Conservation (phyloP, 2,888 invertebrate species). For the Exephanes ischioxanthus region DNA sequence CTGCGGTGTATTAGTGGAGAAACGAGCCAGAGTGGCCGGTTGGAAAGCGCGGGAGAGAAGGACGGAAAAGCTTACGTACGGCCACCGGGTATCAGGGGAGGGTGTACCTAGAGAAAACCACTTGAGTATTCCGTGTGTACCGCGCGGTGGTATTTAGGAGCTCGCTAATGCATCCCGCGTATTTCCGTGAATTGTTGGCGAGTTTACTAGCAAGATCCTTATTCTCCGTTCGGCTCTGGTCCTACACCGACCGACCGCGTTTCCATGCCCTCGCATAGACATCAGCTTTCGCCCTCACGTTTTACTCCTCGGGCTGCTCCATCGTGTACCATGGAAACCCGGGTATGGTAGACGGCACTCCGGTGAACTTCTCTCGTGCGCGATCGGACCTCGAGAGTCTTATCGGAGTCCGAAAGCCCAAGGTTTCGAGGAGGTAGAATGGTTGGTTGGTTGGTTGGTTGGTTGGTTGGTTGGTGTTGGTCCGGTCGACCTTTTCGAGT, state of each 20-base stretch:
- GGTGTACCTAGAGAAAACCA: conserved; percentile 64
- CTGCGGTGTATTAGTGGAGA: conserved; percentile 43
- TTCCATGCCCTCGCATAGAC: conserved; percentile 55
- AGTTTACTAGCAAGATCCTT: conserved; percentile 71
- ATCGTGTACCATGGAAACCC: background rate
- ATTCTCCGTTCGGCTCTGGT: conserved; percentile 3
- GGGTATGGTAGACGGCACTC: background rate
- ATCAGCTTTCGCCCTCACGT: conserved; percentile 60
- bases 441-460: background rate
- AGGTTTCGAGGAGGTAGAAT: background rate
- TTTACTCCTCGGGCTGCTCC: conserved; percentile 39
- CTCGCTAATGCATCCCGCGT: conserved; percentile 79
- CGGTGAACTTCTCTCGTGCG: conserved; percentile 22
- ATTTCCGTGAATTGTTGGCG: conserved; percentile 77
- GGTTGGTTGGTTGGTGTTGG: background rate
- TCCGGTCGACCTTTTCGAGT: conserved; percentile 42
- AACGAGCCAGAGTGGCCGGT: conserved; percentile 9
- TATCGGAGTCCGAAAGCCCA: conserved; percentile 35
- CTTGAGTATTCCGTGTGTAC: conserved; percentile 78
- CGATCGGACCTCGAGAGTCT: conserved; percentile 55
- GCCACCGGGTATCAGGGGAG: background rate
- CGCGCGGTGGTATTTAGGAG: conserved; percentile 77
- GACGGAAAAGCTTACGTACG: conserved; percentile 25
- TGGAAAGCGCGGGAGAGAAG: conserved; percentile 29
- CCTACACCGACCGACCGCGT: conserved; percentile 37